These are phyloP conservation scores for Erebia epiphron DNA, from an alignment of 2,888 invertebrate genomes.

Conservation along the genomic window DNA sequence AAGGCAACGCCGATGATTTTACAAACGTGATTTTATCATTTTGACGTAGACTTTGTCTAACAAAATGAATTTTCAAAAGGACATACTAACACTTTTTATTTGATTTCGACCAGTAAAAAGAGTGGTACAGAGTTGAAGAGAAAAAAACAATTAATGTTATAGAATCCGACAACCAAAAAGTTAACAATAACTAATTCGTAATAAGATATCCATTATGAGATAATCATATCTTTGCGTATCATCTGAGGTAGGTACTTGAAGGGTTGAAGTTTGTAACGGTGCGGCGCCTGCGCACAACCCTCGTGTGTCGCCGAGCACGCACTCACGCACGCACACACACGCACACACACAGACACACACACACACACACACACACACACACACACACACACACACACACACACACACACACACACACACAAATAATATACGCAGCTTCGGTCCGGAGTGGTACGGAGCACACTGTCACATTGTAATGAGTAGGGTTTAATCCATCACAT, in stretches of 20 bases:
- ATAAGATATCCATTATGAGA: constrained; percentile 11
- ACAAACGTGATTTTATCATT: too few relatives aligned
- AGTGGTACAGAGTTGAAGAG: too few relatives aligned
- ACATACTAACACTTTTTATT: too few relatives aligned
- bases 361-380: not conserved
- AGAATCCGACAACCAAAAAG: not conserved
- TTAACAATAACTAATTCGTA: constrained; percentile 1
- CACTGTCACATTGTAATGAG: not conserved
- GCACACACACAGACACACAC: too few relatives aligned
- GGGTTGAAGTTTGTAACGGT: not conserved
- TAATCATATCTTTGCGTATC: not conserved
- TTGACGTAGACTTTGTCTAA: too few relatives aligned
- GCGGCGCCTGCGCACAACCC: not conserved
- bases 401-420: too few relatives aligned
- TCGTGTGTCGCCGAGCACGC: not conserved
- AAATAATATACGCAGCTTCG: too few relatives aligned
- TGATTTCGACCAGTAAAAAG: too few relatives aligned
- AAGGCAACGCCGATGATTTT: too few relatives aligned
- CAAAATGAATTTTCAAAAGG: too few relatives aligned
- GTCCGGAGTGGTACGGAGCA: not conserved
- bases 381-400: not conserved
- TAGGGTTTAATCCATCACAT: not conserved
- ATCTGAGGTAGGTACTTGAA: not conserved
- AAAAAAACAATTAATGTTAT: too few relatives aligned
- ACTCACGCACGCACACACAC: not conserved